Evolutionary conservation across 2,888 invertebrate species (phyloP), one percentile per base, ranked within the genome.

Genomic region (Tromatobia lineatoria): DNA sequence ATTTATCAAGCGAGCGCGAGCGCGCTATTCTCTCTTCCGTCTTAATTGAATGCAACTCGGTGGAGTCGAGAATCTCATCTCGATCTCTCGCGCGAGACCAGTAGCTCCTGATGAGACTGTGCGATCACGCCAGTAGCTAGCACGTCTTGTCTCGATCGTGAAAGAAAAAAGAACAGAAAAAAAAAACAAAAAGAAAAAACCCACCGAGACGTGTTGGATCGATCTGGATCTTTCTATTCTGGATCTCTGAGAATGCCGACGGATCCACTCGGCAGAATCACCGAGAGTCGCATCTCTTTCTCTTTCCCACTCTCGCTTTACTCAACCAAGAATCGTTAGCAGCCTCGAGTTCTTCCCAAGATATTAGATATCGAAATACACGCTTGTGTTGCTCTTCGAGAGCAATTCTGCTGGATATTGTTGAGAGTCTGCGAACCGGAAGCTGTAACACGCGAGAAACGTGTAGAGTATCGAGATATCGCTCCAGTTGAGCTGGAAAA

Each of bases 31-130:
- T 76, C 85, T 88, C 88, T 87, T 84, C 87, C 86, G 87, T 90
- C 89, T 90, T 91, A 91, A 91, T 91, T 91, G 90, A 91, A 90
- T 90, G 91, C 90, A 90, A 90, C 87, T 88, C 86, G 87, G 86
- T 85, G 89, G 70, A 79, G 80, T 84, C 71, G 64, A 82, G 81
- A 81, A 84, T 84, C 84, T 81, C 81, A 70, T 78, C 78, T 78
- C 78, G 78, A 84, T 84, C 84, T 84, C 81, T 77, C 70, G 38
- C 78, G 64, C 57, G 69, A 66, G 45, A 52, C 66, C 77, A 81
- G 61, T 59, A 54, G 64, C 38, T 70, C 69, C 69, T 78, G 84
- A 84, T 84, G 84, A 84, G 86, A 85, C 78, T 86, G 42, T 29
- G 80, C 86, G 85, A 82, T 86, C 86, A 78, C 80, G 85, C 85